phyloP scores from a whole-genome alignment of 2,888 invertebrate genomes.

The Tiliacea citrago region DNA sequence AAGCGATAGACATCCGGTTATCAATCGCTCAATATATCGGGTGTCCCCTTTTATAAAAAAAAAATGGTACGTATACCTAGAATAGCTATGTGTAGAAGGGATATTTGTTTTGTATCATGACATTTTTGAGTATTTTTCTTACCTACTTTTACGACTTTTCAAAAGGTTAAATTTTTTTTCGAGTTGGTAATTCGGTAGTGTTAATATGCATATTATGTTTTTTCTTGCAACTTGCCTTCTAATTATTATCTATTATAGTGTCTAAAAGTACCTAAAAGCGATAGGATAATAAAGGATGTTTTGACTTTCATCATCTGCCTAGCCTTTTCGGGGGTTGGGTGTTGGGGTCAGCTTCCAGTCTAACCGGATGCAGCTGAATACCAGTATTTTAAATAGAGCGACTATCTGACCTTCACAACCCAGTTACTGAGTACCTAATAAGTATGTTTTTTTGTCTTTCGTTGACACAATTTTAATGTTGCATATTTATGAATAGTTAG shows the following conservation, averaged over 20 bases:
- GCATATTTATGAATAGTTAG: background rate
- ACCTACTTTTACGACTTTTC: background rate
- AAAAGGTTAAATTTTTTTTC: background rate
- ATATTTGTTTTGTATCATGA: slow-evolving; percentile 6
- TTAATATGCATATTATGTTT: too few species aligned
- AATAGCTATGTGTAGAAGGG: slow-evolving; percentile 15
- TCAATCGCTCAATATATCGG: slow-evolving; percentile 40
- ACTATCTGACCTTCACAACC: too few species aligned
- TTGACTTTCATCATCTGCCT: too few species aligned
- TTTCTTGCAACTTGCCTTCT: background rate
- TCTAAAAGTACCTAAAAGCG: background rate
- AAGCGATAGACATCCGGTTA: slow-evolving; percentile 42
- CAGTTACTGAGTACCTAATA: too few species aligned
- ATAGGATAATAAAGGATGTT: too few species aligned
- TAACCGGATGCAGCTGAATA: too few species aligned
- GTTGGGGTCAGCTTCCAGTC: too few species aligned
- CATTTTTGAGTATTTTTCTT: background rate
- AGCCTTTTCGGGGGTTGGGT: too few species aligned
- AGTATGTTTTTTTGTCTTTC: too few species aligned
- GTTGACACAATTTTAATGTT: background rate
- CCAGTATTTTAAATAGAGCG: too few species aligned
- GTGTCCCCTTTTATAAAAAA: slow-evolving; percentile 10
- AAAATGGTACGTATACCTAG: background rate
- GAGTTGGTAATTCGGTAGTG: too few species aligned
- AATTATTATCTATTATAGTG: background rate